Evolutionary conservation across 2,888 invertebrate genomes (phyloP), one percentile per base, ranked within the genome.

Genomic region (Enoplolaimus lenunculus): DNA sequence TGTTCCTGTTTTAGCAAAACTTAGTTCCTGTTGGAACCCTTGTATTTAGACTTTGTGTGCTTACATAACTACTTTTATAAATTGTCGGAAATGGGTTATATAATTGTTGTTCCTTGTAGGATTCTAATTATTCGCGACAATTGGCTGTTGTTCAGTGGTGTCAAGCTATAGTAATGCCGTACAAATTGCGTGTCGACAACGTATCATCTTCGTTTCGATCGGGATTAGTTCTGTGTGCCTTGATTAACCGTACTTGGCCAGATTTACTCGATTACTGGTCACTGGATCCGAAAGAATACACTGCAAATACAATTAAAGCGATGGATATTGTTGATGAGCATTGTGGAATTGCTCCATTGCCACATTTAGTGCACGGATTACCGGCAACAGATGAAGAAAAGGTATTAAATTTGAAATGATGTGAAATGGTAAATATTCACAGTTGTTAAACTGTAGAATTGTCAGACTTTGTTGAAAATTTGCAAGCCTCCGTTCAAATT

Each of bases 201-300:
- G 84, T 89, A 77, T 86, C 86, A n/a, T 83, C 85, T 0, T 88
- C 89, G 1, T 88, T 91, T 82, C 86, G 85, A 80, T 85, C 85
- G 79, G 86, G 88, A 73, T 77, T 88, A 78, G 85, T 87, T 31
- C 82, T 89, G 74, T 88, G 87, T 82, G 88, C 88, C 72, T 86
- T 91, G 75, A 86, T 92, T 74, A 87, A 87, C 77, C 88, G 90
- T 74, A 94, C 93, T 84, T 86, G 93, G 72, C 94, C 94, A 1
- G 91, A 93, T 83, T 85, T 94, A 59, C 74, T 81, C 81, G 81
- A 64, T 35, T 68, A 68, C 31, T 29, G 57, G 57, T 26, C 57
- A 21, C 45, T 68, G 13, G 57, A 57, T 59, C 57, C 57, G n/a
- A 16, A n/a, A n/a, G 59, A 60, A 3, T 29, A 16, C 21, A 57